phyloP scores from a whole-genome alignment of 92 coral and sea anemone genomes.

The Bergia puertoricense region DNA sequence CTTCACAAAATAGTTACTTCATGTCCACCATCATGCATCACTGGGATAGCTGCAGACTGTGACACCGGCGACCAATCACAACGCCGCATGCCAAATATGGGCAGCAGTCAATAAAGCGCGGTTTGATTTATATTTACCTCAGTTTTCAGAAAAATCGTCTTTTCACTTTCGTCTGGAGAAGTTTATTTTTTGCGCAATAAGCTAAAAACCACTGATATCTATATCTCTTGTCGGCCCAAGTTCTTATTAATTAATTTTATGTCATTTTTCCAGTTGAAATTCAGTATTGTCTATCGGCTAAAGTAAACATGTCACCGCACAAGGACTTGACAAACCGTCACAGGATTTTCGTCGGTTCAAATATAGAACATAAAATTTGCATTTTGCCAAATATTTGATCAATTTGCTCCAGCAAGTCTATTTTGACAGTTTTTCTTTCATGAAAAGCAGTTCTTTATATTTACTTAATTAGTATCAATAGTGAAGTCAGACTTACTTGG shows the following conservation, averaged over 20 bases:
- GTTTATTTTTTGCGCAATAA: background rate
- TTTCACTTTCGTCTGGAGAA: background rate
- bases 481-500: background rate
- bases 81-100: slow-evolving; percentile 79
- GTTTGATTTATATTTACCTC: slow-evolving; percentile 41
- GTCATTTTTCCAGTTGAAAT: background rate
- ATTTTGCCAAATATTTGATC: slow-evolving; percentile 34
- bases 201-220: background rate
- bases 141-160: background rate
- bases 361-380: background rate
- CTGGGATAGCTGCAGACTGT: slow-evolving; percentile 88
- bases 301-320: background rate
- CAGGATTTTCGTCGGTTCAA: background rate
- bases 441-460: background rate
- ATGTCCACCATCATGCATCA: slow-evolving; percentile 84
- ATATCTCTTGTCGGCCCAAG: background rate
- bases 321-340: background rate
- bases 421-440: slow-evolving; percentile 6
- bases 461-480: background rate
- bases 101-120: slow-evolving; percentile 78
- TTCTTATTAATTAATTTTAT: background rate
- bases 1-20: slow-evolving; percentile 48
- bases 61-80: slow-evolving; percentile 78
- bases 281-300: background rate
- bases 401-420: background rate